These are phyloP conservation scores for Tenualosa ilisha DNA, from an alignment of 2,797 vertebrate genomes.

Conservation along the genomic window DNA sequence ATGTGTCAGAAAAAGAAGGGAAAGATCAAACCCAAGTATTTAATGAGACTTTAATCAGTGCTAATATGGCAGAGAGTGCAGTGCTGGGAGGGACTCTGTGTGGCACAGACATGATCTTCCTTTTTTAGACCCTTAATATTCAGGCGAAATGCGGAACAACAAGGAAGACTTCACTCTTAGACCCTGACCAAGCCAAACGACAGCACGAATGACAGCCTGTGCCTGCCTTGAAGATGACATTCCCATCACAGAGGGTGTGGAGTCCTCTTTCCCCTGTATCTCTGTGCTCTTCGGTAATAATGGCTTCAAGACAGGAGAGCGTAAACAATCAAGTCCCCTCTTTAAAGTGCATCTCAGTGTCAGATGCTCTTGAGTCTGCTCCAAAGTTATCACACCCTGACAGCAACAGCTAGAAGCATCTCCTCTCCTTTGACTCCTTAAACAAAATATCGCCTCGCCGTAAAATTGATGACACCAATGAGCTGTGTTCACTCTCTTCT, in stretches of 20 bases:
- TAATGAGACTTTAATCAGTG: constrained; percentile 71
- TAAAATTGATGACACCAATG: constrained; percentile 60
- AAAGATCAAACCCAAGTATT: constrained; percentile 64
- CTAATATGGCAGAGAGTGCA: constrained; percentile 58
- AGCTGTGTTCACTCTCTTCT: constrained; percentile 61
- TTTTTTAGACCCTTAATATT: not conserved
- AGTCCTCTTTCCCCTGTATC: not conserved
- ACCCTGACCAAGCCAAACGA: not conserved
- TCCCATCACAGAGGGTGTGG: not conserved
- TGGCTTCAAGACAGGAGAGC: constrained; percentile 20
- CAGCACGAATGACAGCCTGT: not conserved
- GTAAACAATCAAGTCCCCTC: constrained; percentile 52
- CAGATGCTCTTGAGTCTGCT: constrained; percentile 41
- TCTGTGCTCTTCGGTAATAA: constrained; percentile 1
- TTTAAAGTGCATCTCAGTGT: constrained; percentile 56
- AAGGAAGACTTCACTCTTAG: not conserved
- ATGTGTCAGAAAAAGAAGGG: constrained; percentile 46
- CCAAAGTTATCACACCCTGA: constrained; percentile 54
- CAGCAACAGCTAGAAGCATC: constrained; percentile 56
- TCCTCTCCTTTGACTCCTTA: constrained; percentile 58
- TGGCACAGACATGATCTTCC: constrained; percentile 26
- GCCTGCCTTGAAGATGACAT: not conserved
- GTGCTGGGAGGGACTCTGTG: constrained; percentile 41
- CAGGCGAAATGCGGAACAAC: not conserved
- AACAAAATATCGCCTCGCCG: constrained; percentile 61